Conservation (phyloP, 2,797 vertebrate species). For the Halcyon badia region DNA sequence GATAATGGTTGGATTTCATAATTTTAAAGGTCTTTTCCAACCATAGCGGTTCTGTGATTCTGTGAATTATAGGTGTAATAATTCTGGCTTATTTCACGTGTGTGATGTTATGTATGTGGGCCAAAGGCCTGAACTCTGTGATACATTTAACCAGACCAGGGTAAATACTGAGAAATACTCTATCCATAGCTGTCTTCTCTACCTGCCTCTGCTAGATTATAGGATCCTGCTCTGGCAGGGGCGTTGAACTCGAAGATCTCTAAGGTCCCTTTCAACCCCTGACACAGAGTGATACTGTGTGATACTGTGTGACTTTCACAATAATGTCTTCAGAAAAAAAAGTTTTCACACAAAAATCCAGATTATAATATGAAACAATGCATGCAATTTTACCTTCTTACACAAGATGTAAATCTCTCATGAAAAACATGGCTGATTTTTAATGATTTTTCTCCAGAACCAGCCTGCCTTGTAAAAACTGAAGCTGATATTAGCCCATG, state of each 20-base stretch:
- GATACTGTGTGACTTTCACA: not conserved
- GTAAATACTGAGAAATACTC: not conserved
- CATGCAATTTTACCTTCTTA: conserved; percentile 40
- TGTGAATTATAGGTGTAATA: not conserved
- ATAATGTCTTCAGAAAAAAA: not conserved
- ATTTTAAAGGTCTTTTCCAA: too few relatives aligned
- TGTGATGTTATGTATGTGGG: accelerated
- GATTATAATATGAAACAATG: conserved; percentile 33
- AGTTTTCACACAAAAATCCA: not conserved
- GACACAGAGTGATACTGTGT: too few relatives aligned
- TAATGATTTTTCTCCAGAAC: conserved; percentile 75
- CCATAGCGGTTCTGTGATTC: too few relatives aligned
- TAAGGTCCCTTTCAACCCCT: too few relatives aligned
- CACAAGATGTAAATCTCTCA: conserved; percentile 61
- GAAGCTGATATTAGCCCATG: conserved; percentile 58
- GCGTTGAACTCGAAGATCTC: too few relatives aligned
- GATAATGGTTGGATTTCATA: too few relatives aligned
- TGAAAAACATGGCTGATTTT: conserved; percentile 80
- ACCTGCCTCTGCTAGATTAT: too few relatives aligned
- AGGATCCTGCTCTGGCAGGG: too few relatives aligned
- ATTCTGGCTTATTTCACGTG: not conserved
- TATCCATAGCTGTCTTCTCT: not conserved
- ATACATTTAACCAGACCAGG: not conserved
- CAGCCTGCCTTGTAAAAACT: conserved; percentile 73
- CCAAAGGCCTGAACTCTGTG: not conserved